These are phyloP conservation scores for Lagorchestes hirsutus DNA, from an alignment of 2,797 vertebrate species.

Conservation along the genomic window DNA sequence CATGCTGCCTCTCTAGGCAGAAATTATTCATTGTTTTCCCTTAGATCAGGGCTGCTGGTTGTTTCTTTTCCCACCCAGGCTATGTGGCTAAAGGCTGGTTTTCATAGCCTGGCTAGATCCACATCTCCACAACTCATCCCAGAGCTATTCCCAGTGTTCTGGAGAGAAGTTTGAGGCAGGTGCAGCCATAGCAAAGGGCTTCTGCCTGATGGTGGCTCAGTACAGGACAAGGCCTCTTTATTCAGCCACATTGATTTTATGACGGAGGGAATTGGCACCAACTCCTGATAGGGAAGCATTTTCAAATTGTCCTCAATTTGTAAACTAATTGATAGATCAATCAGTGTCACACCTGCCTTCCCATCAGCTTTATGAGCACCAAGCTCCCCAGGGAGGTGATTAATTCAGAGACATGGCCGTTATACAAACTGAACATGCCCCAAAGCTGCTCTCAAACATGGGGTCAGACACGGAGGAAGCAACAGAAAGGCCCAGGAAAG, in stretches of 20 bases:
- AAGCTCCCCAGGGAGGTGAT: constrained; percentile 56
- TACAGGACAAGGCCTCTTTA: constrained; percentile 65
- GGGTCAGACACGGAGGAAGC: not conserved
- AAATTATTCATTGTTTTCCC: not conserved
- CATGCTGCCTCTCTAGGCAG: not conserved
- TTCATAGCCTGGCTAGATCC: not conserved
- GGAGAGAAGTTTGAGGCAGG: not conserved
- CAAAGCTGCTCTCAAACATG: not conserved
- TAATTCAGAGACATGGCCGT: constrained; percentile 10
- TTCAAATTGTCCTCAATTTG: constrained; percentile 77
- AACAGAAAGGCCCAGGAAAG: not conserved
- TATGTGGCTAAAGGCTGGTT: not conserved
- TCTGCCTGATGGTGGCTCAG: not conserved
- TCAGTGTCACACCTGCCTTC: constrained; percentile 69
- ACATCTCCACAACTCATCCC: not conserved
- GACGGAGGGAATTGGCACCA: constrained; percentile 70
- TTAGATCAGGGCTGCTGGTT: not conserved
- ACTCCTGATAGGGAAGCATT: constrained; percentile 72
- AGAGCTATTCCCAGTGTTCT: not conserved
- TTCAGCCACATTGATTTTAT: constrained; percentile 80
- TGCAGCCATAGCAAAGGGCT: not conserved
- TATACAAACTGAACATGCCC: constrained; percentile 18
- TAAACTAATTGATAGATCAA: constrained; percentile 82
- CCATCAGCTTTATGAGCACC: constrained; percentile 3
- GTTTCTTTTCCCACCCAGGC: not conserved